Evolutionary conservation across 2,113 vertebrate genomes (phyloP).

Genomic region (Grammomys surdaster): DNA sequence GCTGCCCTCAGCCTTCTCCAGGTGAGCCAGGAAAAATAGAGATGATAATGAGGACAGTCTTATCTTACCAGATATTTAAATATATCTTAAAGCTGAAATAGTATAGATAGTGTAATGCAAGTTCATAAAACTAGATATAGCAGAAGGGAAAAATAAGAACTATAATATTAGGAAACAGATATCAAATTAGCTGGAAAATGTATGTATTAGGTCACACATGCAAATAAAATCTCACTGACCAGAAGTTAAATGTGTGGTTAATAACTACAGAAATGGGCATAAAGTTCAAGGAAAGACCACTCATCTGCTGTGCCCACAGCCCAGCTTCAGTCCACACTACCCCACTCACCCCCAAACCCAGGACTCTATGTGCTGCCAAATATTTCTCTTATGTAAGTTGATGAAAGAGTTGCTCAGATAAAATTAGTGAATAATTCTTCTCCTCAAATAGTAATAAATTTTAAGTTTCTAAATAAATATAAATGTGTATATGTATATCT

Average conservation of each 20-base stretch:
- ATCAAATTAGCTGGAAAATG: background rate
- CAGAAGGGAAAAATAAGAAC: background rate
- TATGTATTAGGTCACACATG: background rate
- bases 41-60: background rate
- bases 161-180: background rate
- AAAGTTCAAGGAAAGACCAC: background rate
- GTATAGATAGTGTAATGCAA: background rate
- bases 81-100: background rate
- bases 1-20: background rate
- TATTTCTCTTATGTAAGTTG: background rate
- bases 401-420: background rate
- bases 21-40: background rate
- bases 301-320: background rate
- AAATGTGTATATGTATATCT: background rate
- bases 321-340: too few relatives aligned
- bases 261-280: background rate
- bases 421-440: background rate
- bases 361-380: background rate
- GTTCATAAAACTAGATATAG: background rate
- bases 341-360: background rate
- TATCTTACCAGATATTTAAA: background rate
- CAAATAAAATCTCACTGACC: background rate
- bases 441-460: background rate
- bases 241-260: background rate
- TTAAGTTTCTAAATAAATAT: slow-evolving; percentile 16